Evolutionary conservation across 2,797 vertebrate genomes (phyloP), one percentile per base, ranked within the genome.

Genomic region (Ctenopoma kingsleyae): DNA sequence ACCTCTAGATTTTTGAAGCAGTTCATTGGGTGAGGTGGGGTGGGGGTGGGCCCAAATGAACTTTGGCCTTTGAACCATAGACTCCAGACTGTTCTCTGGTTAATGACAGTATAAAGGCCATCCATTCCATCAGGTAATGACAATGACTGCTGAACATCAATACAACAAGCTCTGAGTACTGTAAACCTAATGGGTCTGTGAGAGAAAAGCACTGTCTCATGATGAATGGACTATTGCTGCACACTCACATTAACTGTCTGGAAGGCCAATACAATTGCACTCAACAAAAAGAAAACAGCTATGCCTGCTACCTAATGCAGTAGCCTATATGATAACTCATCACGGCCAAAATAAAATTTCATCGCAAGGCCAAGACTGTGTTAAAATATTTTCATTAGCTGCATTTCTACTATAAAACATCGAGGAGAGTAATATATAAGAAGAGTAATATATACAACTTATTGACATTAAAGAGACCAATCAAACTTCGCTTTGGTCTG

Each of bases 181-280:
- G 84, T 25, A 27, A 40, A 71, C 43, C 64, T 91, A 92, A 92
- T 93, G 92, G 87, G 27, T 56, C 65, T 43, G 53, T 58, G 71
- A 76, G 76, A 78, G 54, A 70, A 53, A 81, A 58, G 75, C 68
- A 41, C 13, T 11, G 43, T 65, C 71, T 62, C 8, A 10, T 75
- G 68, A 85, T 85, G 64, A 81, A 87, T 84, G 85, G 62, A 54
- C 80, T 67, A 38, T 22, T 47, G 70, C 54, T 70, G 50, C 38
- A 65, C 25, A 49, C 71, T 82, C 67, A 61, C 80, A 83, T 85
- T 86, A 81, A 83, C 55, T 36, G 76, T 76, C 66, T 85, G 52
- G 27, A 62, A 66, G 52, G 51, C 46, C 48, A 27, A 25, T 54
- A 38, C 67, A 52, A 65, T 46, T 74, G 73, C 71, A 79, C 75